Evolutionary conservation across 2,888 invertebrate genomes (phyloP).

Genomic region (Catocala nupta): DNA sequence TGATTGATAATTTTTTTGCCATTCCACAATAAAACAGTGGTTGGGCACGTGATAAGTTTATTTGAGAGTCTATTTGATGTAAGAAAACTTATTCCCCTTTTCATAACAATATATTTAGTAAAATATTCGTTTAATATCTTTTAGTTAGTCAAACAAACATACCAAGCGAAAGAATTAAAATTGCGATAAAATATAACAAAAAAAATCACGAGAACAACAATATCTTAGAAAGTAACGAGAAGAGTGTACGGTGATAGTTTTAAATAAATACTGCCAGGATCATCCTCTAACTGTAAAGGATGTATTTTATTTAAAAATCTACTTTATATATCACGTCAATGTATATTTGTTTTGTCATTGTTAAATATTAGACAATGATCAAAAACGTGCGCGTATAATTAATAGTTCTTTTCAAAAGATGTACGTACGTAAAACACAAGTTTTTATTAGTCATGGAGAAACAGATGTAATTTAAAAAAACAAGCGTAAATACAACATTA

Average conservation of each 20-base stretch:
- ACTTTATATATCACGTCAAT: background rate
- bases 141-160: too few relatives aligned
- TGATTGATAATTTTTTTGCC: too few relatives aligned
- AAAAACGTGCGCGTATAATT: background rate
- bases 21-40: too few relatives aligned
- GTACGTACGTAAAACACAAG: background rate
- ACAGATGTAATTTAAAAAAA: background rate
- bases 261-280: background rate
- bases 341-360: background rate
- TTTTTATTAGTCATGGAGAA: background rate
- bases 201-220: background rate
- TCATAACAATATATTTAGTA: too few relatives aligned
- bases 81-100: too few relatives aligned
- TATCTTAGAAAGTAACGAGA: background rate
- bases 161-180: too few relatives aligned
- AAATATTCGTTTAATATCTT: too few relatives aligned
- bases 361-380: constrained; percentile 2
- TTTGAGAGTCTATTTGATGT: too few relatives aligned
- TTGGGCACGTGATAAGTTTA: too few relatives aligned
- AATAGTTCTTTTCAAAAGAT: background rate
- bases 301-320: background rate
- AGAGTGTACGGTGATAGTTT: background rate
- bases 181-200: too few relatives aligned
- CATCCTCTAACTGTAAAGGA: background rate
- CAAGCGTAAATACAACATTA: background rate